Base-by-base conservation (phyloP, 2,797 vertebrate genomes). In the Tolypeutes matacus region DNA sequence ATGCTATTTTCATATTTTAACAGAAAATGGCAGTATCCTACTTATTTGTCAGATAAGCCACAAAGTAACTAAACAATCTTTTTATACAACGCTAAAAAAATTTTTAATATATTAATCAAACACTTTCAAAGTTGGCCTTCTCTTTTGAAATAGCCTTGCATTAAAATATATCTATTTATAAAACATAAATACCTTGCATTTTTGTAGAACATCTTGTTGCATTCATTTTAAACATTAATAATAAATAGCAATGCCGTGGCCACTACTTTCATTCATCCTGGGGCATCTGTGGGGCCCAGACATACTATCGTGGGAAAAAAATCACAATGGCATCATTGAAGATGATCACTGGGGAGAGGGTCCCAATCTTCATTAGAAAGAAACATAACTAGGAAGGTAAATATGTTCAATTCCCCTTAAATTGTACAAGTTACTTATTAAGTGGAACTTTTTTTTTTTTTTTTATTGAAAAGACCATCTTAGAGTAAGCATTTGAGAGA, bases 291-390 rank as follows among this genome's bases (percentile, higher is more conserved):
- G 49, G 6, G 18, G 86, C 39, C 62, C 72, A 31, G 64, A 42
- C 56, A 56, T 56, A 7, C 56, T 21, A 21, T 25, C 73, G 77
- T 77, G 93, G 77, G 86, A 72, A 72, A 76, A 92, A 84, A 56
- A 20, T 95, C 95, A 94, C 80, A 56, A 87, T 91, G 75, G 80
- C 51, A 85, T 91, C 95, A 93, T 81, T 58, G 80, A 88, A 96
- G 64, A 89, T 89, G 82, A 65, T 31, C 6, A 70, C 25, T 18
- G n/a, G 46, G 86, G 76, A 97, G 88, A 82, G n/a, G 77, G 10
- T 95, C 69, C 88, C 70, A 92, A 2, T 49, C 62, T 97, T 95
- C 90, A 95, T 95, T 96, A 84, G 97, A 97, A 97, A 75, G 39
- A 95, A 95, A 73, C n/a, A 91, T 88, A 86, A 96, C 23, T 75